phyloP scores from a whole-genome alignment of 2,113 vertebrate species.

The rat (Rattus norvegicus) region DNA sequence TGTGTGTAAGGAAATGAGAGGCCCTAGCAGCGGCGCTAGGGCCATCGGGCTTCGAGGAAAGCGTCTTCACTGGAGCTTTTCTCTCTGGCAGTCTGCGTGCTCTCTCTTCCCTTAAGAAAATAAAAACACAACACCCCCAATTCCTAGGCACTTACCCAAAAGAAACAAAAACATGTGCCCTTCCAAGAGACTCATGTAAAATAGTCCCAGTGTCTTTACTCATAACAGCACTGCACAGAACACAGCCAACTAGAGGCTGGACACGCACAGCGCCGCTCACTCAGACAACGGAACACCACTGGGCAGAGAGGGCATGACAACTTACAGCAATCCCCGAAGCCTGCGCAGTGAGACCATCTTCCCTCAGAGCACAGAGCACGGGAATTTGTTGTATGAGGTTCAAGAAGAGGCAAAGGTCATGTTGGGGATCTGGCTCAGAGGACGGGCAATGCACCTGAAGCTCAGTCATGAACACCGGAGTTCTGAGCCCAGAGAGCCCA shows the following conservation, averaged over 20 bases:
- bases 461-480: neutral
- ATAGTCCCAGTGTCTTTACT: constrained; percentile 46
- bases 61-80: neutral
- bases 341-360: neutral
- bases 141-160: constrained; percentile 42
- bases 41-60: neutral
- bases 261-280: constrained; percentile 16
- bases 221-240: constrained; percentile 56
- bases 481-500: too few relatives aligned
- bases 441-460: neutral
- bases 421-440: neutral
- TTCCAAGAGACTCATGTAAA: constrained; percentile 47
- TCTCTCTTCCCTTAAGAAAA: neutral
- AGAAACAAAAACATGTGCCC: constrained; percentile 44
- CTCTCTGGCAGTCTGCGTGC: neutral
- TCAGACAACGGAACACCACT: constrained; percentile 14
- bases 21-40: too few relatives aligned
- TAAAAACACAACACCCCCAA: constrained; percentile 37
- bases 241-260: constrained; percentile 49
- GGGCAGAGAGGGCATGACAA: neutral
- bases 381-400: neutral
- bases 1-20: neutral
- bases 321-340: neutral
- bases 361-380: neutral
- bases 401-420: neutral